Evolutionary conservation across 2,113 vertebrate species (phyloP).

Genomic region (Macrotus californicus): DNA sequence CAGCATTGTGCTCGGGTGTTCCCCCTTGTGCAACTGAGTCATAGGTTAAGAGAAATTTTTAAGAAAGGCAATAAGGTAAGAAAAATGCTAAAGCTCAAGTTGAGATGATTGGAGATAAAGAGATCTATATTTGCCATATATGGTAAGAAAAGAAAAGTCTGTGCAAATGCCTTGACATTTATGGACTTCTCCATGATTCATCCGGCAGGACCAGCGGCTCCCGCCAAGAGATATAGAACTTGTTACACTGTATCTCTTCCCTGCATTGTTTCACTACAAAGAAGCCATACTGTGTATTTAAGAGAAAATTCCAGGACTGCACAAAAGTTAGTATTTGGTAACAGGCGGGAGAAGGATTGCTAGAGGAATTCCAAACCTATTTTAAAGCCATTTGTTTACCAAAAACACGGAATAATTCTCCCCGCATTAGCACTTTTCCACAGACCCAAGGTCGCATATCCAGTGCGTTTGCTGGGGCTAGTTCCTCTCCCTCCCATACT

Average conservation of each 20-base stretch:
- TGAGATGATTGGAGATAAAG: slow-evolving; percentile 66
- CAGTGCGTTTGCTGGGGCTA: slow-evolving; percentile 54
- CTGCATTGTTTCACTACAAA: slow-evolving; percentile 61
- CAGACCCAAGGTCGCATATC: slow-evolving; percentile 25
- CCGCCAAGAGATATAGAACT: slow-evolving; percentile 76
- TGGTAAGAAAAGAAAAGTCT: slow-evolving; percentile 74
- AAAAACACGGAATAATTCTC: slow-evolving; percentile 17
- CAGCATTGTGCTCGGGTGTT: neutral
- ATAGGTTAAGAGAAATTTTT: slow-evolving; percentile 24
- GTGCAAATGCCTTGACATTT: slow-evolving; percentile 73
- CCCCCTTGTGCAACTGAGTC: neutral
- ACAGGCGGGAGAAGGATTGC: slow-evolving; percentile 57
- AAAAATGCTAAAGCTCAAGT: slow-evolving; percentile 45
- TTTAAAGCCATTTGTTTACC: slow-evolving; percentile 61
- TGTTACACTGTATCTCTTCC: slow-evolving; percentile 69
- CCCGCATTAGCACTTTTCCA: slow-evolving; percentile 60
- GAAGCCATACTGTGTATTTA: slow-evolving; percentile 62
- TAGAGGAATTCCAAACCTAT: slow-evolving; percentile 45
- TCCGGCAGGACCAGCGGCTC: slow-evolving; percentile 64
- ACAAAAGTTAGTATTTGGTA: slow-evolving; percentile 54
- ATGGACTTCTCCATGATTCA: slow-evolving; percentile 78
- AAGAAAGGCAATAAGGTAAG: slow-evolving; percentile 51
- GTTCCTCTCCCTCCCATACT: slow-evolving; percentile 23
- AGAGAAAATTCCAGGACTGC: slow-evolving; percentile 52
- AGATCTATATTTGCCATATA: slow-evolving; percentile 78